Evolutionary conservation across 1,140 invertebrate species (phyloP).

Genomic region (Triops longicaudatus): DNA sequence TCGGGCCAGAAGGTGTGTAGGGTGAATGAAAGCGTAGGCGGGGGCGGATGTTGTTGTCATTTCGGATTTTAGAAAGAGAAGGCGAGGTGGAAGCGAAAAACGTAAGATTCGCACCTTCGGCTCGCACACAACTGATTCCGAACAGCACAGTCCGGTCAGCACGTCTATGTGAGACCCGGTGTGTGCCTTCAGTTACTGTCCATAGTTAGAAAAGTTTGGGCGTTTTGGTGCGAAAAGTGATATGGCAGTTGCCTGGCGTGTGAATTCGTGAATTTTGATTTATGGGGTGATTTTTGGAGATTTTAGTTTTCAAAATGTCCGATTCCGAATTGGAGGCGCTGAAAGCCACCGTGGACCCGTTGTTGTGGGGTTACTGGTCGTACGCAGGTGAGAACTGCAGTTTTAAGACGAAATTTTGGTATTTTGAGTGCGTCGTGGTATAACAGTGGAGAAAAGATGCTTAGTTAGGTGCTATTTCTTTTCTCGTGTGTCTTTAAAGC

Average conservation of each 20-base stretch:
- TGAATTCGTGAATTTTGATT: too few relatives aligned
- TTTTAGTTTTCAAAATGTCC: neutral
- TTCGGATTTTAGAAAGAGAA: neutral
- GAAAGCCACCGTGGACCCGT: slow-evolving; percentile 19
- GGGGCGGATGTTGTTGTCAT: neutral
- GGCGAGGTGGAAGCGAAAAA: neutral
- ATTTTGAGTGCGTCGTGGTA: too few relatives aligned
- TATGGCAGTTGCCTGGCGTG: too few relatives aligned
- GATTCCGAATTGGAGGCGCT: neutral
- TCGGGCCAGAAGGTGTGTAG: neutral
- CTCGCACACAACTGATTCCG: neutral
- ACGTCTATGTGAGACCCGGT: neutral
- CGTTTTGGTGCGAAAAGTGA: neutral
- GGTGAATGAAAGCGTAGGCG: slow-evolving; percentile 6
- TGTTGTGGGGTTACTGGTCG: slow-evolving; percentile 22
- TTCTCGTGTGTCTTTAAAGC: too few relatives aligned
- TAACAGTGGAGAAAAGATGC: neutral
- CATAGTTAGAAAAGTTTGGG: neutral
- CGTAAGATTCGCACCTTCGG: neutral
- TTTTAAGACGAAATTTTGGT: too few relatives aligned
- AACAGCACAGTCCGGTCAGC: neutral
- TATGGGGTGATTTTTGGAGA: too few relatives aligned
- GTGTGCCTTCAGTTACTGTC: neutral
- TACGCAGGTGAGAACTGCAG: neutral
- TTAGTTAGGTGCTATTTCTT: too few relatives aligned